These are phyloP conservation scores for Istiophorus platypterus DNA, from an alignment of 2,113 vertebrate species.

Conservation along the genomic window DNA sequence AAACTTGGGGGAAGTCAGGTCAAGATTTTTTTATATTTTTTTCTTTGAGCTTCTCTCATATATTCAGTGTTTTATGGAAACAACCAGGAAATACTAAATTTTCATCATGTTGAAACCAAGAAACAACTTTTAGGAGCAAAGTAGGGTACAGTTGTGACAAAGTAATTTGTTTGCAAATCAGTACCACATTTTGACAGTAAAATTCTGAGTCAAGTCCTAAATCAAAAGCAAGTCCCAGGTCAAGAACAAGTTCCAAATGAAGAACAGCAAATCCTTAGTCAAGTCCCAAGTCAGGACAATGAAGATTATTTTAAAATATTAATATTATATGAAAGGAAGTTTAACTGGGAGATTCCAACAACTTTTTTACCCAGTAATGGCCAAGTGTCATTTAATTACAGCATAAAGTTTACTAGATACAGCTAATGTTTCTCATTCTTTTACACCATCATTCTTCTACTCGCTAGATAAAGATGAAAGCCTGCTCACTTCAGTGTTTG, in stretches of 20 bases:
- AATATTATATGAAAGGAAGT: background rate
- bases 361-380: background rate
- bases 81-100: too few relatives aligned
- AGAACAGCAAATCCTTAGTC: background rate
- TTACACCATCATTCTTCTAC: too few relatives aligned
- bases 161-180: background rate
- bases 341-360: background rate
- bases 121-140: background rate
- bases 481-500: too few relatives aligned
- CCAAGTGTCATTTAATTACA: background rate
- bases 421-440: background rate
- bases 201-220: too few relatives aligned
- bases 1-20: background rate
- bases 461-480: too few relatives aligned
- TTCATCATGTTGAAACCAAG: background rate
- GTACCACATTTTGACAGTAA: background rate
- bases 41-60: too few relatives aligned
- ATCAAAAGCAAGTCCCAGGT: background rate
- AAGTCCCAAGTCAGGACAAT: background rate
- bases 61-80: too few relatives aligned
- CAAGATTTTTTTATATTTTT: background rate
- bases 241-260: background rate
- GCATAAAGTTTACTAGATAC: background rate
- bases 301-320: background rate
- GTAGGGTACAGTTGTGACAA: too few relatives aligned